phyloP scores from a whole-genome alignment of 2,888 invertebrate species.

The Lapara coniferarum region DNA sequence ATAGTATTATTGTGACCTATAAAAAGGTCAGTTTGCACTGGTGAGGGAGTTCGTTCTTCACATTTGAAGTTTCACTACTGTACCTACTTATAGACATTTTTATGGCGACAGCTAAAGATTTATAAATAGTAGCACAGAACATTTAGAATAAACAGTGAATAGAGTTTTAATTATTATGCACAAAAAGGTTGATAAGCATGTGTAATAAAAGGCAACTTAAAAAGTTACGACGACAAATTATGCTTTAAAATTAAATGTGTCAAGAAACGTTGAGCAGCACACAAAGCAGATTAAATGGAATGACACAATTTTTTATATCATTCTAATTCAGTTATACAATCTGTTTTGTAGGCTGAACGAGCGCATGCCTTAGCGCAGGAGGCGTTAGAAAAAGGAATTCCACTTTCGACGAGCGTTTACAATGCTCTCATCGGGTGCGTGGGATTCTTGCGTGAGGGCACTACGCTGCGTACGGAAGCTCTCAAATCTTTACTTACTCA shows the following conservation, averaged over 20 bases:
- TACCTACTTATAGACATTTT: no score
- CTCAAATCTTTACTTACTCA: constrained; percentile 84
- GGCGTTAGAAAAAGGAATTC: constrained; percentile 85
- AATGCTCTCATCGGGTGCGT: constrained; percentile 87
- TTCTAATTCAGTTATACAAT: background rate
- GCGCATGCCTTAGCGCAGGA: constrained; percentile 87
- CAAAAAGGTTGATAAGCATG: no score
- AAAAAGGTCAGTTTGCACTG: no score
- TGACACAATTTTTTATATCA: background rate
- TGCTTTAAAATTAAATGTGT: no score
- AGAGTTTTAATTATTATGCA: no score
- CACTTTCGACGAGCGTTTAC: constrained; percentile 86
- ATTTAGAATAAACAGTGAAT: background rate
- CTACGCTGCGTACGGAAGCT: constrained; percentile 85
- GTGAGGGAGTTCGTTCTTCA: no score
- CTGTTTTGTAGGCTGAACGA: constrained; percentile 81
- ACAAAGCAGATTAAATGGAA: background rate
- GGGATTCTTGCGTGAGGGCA: constrained; percentile 86
- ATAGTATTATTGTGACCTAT: no score
- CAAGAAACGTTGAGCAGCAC: background rate
- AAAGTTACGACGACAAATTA: no score
- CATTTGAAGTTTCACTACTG: no score
- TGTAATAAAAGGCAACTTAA: no score
- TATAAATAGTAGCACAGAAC: background rate
- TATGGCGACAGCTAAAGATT: background rate